These are phyloP conservation scores for Heterotis niloticus DNA, from an alignment of 2,113 vertebrate species.

Conservation along the genomic window DNA sequence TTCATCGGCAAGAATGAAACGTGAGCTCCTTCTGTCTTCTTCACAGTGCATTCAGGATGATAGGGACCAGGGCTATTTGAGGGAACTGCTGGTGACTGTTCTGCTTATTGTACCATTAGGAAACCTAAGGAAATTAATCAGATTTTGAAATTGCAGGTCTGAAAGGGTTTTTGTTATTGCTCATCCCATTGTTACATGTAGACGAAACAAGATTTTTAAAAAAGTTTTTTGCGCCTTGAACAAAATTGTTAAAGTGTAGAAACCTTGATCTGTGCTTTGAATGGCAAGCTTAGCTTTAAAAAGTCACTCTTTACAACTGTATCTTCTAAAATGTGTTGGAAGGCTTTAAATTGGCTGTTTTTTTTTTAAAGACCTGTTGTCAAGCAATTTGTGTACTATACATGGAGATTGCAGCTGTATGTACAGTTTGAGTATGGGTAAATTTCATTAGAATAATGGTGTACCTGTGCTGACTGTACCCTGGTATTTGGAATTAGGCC, in stretches of 20 bases:
- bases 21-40: conserved; percentile 51
- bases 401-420: background rate
- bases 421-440: background rate
- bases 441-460: background rate
- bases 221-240: too few relatives aligned
- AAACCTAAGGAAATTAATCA: background rate
- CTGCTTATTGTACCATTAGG: background rate
- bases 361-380: too few relatives aligned
- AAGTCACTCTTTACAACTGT: too few relatives aligned
- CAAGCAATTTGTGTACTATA: background rate
- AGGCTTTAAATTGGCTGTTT: too few relatives aligned
- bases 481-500: conserved; percentile 62
- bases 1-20: conserved; percentile 88
- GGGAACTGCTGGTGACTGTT: background rate
- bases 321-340: too few relatives aligned
- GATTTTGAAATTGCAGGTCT: background rate
- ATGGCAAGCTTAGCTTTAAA: too few relatives aligned
- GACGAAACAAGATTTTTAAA: background rate
- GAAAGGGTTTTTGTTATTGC: background rate
- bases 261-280: too few relatives aligned
- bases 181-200: background rate
- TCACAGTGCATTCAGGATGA: background rate
- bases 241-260: too few relatives aligned
- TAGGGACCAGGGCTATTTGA: background rate
- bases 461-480: too few relatives aligned